Percentiles rank a stretch among this genome's conserved stretches.
Conservation (phyloP, 2,113 vertebrate species). For the Ahaetulla prasina region DNA sequence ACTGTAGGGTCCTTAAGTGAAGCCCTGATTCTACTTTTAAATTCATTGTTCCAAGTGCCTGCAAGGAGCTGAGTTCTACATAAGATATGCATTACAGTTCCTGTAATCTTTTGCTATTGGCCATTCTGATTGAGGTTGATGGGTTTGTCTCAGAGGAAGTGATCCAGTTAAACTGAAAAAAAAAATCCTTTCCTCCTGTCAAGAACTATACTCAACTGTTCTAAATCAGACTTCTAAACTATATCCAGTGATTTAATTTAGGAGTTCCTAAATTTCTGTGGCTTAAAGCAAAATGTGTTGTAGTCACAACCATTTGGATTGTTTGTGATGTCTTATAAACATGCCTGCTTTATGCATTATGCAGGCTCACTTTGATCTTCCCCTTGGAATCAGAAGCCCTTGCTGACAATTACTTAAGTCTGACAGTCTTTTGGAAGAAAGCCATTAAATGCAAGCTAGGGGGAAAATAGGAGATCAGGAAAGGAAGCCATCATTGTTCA, state of each 20-base stretch:
- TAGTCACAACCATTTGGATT: conserved; percentile 42
- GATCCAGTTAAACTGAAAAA: conserved; percentile 40
- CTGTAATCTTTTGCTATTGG: background rate
- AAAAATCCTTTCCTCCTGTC: background rate
- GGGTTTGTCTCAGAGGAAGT: conserved; percentile 13
- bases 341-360: conserved; percentile 54
- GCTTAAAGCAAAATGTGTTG: conserved; percentile 41
- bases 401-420: conserved; percentile 47
- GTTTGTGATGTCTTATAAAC: conserved; percentile 59
- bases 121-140: background rate
- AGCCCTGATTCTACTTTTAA: background rate
- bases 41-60: background rate
- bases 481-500: conserved; percentile 3
- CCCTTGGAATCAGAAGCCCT: conserved; percentile 37
- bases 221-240: conserved; percentile 46
- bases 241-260: conserved; percentile 53
- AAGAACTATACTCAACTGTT: conserved; percentile 38
- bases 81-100: background rate
- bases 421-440: conserved; percentile 49
- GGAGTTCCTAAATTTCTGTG: background rate
- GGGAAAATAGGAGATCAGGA: background rate
- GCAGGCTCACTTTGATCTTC: conserved; percentile 52
- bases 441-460: conserved; percentile 13
- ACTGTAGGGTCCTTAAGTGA: background rate
- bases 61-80: background rate